phyloP scores from a whole-genome alignment of 2,888 invertebrate species.

The Trichogramma evanescens region DNA sequence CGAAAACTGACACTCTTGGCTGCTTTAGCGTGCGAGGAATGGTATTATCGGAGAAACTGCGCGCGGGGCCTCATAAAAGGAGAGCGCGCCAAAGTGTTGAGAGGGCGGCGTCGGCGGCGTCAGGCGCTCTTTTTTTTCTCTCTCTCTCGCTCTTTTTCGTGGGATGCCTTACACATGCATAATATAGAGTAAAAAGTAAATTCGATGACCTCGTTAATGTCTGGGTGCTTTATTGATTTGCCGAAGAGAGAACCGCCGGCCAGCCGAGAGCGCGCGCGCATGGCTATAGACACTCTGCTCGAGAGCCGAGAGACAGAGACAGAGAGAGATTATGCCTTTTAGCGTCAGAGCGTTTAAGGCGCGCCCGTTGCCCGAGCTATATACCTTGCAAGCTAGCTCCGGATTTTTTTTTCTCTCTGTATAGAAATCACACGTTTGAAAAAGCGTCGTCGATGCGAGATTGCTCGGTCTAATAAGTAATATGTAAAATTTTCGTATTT shows the following conservation, averaged over 20 bases:
- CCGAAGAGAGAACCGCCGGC: conserved; percentile 25
- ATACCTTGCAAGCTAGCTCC: no score
- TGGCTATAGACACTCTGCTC: no score
- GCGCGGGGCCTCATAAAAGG: conserved; percentile 21
- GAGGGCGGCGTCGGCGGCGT: background rate
- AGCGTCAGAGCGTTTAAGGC: conserved; percentile 8
- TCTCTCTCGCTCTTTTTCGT: conserved; percentile 24
- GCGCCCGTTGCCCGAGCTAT: no score
- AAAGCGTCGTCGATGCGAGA: no score
- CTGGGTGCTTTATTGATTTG: conserved; percentile 39
- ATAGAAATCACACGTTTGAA: background rate
- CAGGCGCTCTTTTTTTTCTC: conserved; percentile 29
- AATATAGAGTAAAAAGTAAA: conserved; percentile 26
- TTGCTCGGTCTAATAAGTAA: no score
- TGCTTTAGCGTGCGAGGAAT: no score
- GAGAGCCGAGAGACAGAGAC: no score
- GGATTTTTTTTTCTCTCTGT: background rate
- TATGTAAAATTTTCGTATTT: no score
- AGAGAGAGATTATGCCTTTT: conserved; percentile 18
- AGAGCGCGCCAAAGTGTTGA: conserved; percentile 5
- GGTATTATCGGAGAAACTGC: conserved; percentile 16
- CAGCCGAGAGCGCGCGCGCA: no score
- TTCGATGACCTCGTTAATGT: conserved; percentile 43
- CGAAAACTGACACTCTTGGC: no score
- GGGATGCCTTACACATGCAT: no score